Conservation (phyloP, 2,113 vertebrate genomes). For the Upupa epops region DNA sequence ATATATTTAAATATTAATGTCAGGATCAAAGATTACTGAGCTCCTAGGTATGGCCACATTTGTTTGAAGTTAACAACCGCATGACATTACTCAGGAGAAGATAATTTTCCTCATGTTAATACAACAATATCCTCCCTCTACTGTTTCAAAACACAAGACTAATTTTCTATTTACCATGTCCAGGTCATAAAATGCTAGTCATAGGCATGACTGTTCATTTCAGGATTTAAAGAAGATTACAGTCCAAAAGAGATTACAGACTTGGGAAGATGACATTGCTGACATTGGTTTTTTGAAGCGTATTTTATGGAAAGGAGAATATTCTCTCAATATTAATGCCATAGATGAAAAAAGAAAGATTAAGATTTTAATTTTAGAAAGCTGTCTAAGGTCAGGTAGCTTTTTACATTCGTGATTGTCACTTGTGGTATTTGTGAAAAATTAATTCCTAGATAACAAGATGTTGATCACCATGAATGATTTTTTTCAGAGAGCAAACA, state of each 20-base stretch:
- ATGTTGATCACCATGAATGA: not conserved
- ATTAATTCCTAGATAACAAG: not conserved
- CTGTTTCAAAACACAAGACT: not conserved
- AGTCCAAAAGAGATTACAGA: not conserved
- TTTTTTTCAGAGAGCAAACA: not conserved
- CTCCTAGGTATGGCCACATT: not conserved
- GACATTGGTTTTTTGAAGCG: not conserved
- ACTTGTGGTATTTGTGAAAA: not conserved
- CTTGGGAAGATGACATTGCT: not conserved
- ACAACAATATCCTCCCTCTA: not conserved
- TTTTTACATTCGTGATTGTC: not conserved
- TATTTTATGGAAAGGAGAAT: not conserved
- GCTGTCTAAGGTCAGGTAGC: not conserved
- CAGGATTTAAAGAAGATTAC: too few relatives aligned
- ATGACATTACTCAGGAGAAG: not conserved
- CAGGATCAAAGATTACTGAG: not conserved
- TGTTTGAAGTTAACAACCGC: not conserved
- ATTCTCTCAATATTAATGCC: not conserved
- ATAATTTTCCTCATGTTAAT: not conserved
- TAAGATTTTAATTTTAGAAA: not conserved
- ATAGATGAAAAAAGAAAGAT: not conserved
- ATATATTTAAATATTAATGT: not conserved
- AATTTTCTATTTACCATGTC: not conserved
- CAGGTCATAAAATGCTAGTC: not conserved
- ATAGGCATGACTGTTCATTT: not conserved